A percentile compares a stretch with the other conserved stretches of the same genome.
Evolutionary conservation across 2,113 vertebrate species (phyloP).

Genomic region (Passerina amoena): DNA sequence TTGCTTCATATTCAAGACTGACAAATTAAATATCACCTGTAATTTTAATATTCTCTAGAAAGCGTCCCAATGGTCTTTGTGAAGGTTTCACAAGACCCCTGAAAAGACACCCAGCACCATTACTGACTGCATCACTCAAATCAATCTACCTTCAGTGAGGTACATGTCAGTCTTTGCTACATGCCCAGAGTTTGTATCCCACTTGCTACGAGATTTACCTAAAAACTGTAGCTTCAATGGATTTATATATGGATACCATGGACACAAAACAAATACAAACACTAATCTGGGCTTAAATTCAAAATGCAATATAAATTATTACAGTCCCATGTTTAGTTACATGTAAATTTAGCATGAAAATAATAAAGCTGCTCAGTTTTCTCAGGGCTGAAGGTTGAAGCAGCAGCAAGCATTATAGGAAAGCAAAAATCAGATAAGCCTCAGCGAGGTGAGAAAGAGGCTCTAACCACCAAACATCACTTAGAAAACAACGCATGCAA

Average conservation of each 20-base stretch:
- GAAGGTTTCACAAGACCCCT: neutral
- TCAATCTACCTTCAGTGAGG: neutral
- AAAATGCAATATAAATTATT: neutral
- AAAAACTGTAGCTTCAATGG: neutral
- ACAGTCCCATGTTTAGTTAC: fast-evolving
- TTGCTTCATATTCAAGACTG: neutral
- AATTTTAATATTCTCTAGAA: neutral
- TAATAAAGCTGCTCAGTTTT: neutral
- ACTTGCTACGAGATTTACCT: neutral
- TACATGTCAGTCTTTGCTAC: neutral
- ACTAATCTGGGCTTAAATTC: neutral
- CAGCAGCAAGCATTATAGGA: neutral
- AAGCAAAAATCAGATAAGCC: neutral
- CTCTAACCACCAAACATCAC: neutral
- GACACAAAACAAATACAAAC: neutral
- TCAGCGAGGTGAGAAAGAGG: neutral
- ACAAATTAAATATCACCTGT: neutral
- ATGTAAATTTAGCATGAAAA: fast-evolving
- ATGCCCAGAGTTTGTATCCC: neutral
- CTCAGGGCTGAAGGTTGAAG: neutral
- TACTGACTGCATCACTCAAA: neutral
- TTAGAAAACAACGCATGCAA: neutral
- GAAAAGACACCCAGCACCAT: neutral
- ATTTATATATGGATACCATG: neutral
- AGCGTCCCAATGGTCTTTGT: neutral